Conservation (phyloP, 2,888 invertebrate genomes). For the Clivina fossor region DNA sequence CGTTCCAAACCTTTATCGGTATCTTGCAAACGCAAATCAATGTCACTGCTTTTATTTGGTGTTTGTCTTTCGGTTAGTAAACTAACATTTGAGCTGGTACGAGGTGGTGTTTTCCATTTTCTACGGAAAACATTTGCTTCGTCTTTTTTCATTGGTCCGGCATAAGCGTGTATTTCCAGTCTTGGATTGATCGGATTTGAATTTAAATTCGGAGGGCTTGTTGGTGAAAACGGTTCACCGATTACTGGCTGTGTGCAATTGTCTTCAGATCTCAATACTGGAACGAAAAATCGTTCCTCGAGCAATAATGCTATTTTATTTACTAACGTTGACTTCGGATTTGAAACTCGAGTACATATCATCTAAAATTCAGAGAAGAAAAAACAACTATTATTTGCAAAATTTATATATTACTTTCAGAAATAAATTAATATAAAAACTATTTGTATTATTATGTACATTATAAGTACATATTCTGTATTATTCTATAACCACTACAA, state of each 20-base stretch:
- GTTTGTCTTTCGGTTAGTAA: conserved; percentile 13
- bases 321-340: conserved; percentile 49
- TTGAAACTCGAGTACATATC: conserved; percentile 64
- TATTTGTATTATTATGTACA: too few species aligned
- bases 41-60: conserved; percentile 16
- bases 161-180: conserved; percentile 80
- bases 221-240: conserved; percentile 77
- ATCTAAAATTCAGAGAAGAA: conserved; percentile 66
- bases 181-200: conserved; percentile 68
- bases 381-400: too few species aligned
- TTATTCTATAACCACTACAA: too few species aligned
- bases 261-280: conserved; percentile 79
- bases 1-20: conserved; percentile 86
- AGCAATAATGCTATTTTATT: conserved; percentile 64
- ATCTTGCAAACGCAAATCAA: conserved; percentile 64
- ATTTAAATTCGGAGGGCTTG: conserved; percentile 67
- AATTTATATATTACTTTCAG: conserved; percentile 31
- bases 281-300: conserved; percentile 81
- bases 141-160: conserved; percentile 85
- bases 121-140: conserved; percentile 72
- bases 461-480: too few species aligned
- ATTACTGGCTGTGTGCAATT: conserved; percentile 73
- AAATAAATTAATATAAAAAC: too few species aligned
- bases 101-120: conserved; percentile 83
- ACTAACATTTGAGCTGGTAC: conserved; percentile 44